phyloP scores from a whole-genome alignment of 2,797 vertebrate genomes.

The Cephalopachus bancanus region DNA sequence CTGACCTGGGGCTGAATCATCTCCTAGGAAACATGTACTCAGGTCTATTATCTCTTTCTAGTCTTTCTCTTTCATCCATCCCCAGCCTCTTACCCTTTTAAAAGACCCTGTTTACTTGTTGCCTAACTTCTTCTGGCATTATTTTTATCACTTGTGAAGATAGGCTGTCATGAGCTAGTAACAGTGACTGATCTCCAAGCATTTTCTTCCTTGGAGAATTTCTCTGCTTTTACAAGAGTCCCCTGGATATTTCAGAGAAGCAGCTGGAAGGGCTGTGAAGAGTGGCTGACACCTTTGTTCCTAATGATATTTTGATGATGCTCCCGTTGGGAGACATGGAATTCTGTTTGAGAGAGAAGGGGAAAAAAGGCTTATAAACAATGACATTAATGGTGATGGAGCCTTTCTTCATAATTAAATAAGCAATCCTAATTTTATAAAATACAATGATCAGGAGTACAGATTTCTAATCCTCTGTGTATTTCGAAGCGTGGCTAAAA shows the following conservation, averaged over 20 bases:
- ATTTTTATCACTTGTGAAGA: not conserved
- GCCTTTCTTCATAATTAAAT: constrained; percentile 11
- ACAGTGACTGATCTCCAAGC: not conserved
- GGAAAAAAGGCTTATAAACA: not conserved
- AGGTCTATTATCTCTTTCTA: rapidly evolving
- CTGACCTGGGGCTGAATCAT: not conserved
- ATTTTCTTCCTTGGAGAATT: not conserved
- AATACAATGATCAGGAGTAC: constrained; percentile 14
- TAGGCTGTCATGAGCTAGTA: rapidly evolving
- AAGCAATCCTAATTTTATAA: constrained; percentile 62
- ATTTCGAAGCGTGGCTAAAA: constrained; percentile 42
- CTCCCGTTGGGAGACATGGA: not conserved
- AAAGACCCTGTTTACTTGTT: not conserved
- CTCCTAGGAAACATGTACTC: rapidly evolving
- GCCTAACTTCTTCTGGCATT: not conserved
- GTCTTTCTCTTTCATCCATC: not conserved
- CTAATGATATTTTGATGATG: not conserved
- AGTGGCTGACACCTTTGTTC: not conserved
- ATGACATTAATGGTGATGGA: not conserved
- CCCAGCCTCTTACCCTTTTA: rapidly evolving
- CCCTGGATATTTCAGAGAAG: not conserved
- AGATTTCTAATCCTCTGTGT: constrained; percentile 31
- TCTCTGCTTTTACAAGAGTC: not conserved
- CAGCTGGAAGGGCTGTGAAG: not conserved
- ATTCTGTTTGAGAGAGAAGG: not conserved